Evolutionary conservation across 2,113 vertebrate species (phyloP).

Genomic region (Clarias gariepinus): DNA sequence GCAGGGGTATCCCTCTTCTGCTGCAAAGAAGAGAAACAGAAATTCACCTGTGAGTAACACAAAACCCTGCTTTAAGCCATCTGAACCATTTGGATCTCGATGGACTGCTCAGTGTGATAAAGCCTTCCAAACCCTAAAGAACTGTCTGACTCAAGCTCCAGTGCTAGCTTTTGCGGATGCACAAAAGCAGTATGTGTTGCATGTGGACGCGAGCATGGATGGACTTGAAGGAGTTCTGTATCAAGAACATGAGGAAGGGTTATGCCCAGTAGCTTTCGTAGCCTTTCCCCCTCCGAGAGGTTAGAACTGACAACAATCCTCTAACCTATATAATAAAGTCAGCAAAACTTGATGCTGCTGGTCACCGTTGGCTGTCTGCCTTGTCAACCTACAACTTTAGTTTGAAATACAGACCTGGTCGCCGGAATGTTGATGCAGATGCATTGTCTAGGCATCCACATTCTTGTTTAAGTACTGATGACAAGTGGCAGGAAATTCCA

Average conservation of each 20-base stretch:
- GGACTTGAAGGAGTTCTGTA: not conserved
- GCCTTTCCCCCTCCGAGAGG: slow-evolving; percentile 6
- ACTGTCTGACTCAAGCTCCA: not conserved
- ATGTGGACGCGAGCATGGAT: not conserved
- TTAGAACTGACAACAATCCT: no score
- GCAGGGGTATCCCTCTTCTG: no score
- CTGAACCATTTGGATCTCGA: slow-evolving; percentile 9
- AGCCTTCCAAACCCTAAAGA: slow-evolving; percentile 7
- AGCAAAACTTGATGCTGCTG: no score
- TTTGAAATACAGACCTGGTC: no score
- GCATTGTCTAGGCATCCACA: no score
- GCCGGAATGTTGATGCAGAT: no score
- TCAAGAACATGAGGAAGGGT: not conserved
- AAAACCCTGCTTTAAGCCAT: not conserved
- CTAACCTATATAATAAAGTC: no score
- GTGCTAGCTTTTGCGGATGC: not conserved
- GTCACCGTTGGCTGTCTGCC: no score
- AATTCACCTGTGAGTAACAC: not conserved
- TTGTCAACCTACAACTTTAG: no score
- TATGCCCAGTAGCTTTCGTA: slow-evolving; percentile 25
- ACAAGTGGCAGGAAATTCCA: no score
- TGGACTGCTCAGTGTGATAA: not conserved
- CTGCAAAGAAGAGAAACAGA: no score
- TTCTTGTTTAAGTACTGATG: no score
- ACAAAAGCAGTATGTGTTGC: not conserved